These are phyloP conservation scores for Lasiurus cinereus DNA, from an alignment of 2,113 vertebrate species.

Conservation along the genomic window DNA sequence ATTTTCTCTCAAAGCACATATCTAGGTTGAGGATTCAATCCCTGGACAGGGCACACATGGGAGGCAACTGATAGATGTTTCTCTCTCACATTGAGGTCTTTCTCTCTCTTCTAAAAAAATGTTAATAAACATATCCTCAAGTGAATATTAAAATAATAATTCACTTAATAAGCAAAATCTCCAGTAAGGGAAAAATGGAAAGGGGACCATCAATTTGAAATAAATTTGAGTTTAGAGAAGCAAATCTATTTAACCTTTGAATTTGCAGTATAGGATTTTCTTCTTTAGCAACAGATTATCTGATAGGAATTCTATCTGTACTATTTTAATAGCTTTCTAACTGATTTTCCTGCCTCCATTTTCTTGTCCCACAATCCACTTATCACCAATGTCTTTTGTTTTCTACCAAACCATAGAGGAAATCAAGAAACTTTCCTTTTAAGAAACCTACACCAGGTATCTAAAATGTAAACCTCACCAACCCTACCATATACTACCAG, in stretches of 20 bases:
- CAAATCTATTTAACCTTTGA: not conserved
- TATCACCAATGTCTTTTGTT: not conserved
- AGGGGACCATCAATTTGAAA: not conserved
- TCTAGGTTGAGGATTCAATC: too few relatives aligned
- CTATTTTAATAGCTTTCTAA: not conserved
- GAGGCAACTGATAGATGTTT: too few relatives aligned
- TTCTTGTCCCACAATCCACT: not conserved
- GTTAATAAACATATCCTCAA: too few relatives aligned
- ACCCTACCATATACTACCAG: too few relatives aligned
- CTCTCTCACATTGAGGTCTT: too few relatives aligned
- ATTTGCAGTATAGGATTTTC: not conserved
- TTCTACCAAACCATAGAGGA: not conserved
- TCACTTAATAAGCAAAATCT: not conserved
- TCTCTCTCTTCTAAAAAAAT: too few relatives aligned
- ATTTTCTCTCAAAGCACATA: too few relatives aligned
- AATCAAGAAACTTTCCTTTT: not conserved
- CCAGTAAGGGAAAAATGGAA: not conserved
- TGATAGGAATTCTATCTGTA: not conserved
- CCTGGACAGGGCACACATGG: too few relatives aligned
- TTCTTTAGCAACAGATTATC: slow-evolving; percentile 7
- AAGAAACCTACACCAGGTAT: not conserved
- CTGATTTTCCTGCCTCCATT: not conserved
- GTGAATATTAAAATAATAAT: not conserved
- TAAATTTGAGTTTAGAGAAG: slow-evolving; percentile 1
- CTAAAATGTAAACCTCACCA: not conserved